phyloP scores from a whole-genome alignment of 35 echinoderm and acorn worm species.

The Chiridota heheva region DNA sequence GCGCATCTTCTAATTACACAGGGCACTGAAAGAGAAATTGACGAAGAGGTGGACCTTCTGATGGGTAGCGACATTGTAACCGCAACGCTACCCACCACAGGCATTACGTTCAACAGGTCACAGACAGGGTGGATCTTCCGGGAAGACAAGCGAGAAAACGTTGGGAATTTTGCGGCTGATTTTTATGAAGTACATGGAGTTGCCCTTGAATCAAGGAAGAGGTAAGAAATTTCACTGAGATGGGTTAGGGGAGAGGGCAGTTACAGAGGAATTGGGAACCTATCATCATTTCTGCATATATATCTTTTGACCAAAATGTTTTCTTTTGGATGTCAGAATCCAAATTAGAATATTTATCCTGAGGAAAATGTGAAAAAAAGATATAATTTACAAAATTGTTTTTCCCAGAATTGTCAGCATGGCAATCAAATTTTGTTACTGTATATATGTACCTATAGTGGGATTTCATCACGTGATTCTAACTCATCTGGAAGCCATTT shows the following conservation, averaged over 20 bases:
- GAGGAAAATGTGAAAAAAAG: too few relatives aligned
- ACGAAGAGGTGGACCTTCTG: conserved; percentile 74
- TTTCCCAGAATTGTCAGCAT: too few relatives aligned
- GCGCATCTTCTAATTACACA: conserved; percentile 5
- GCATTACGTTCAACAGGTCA: conserved; percentile 67
- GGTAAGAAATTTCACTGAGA: conserved; percentile 47
- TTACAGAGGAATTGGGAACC: neutral
- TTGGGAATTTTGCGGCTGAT: conserved; percentile 80
- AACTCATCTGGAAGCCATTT: too few relatives aligned
- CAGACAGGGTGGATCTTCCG: conserved; percentile 95
- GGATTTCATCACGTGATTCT: too few relatives aligned
- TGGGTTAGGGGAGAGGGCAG: neutral
- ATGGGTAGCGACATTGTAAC: conserved; percentile 85
- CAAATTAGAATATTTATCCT: too few relatives aligned
- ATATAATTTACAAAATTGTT: too few relatives aligned
- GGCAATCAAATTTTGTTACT: too few relatives aligned
- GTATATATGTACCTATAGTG: too few relatives aligned
- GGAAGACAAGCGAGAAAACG: conserved; percentile 74
- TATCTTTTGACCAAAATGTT: too few relatives aligned
- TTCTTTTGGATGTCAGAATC: too few relatives aligned
- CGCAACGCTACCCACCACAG: conserved; percentile 63
- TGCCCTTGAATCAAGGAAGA: conserved; percentile 93
- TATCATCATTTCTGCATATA: neutral
- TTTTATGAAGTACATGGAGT: conserved; percentile 83
- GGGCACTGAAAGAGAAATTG: conserved; percentile 69